A percentile compares a stretch with the other conserved stretches of the same genome.
Evolutionary conservation across 2,113 vertebrate species (phyloP).

Genomic region (Hystrix brachyura): DNA sequence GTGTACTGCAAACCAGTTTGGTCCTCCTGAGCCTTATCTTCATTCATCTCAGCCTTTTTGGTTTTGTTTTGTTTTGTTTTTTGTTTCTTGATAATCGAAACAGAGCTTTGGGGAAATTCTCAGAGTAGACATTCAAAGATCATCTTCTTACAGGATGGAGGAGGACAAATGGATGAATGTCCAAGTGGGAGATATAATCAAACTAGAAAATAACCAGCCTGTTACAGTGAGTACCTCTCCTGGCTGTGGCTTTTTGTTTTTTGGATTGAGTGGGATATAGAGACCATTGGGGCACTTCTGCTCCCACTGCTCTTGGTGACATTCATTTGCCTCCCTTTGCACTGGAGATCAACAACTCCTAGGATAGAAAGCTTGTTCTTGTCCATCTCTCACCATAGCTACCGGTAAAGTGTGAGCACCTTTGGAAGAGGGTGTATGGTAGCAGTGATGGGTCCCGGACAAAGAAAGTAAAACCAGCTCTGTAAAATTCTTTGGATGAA

Average conservation of each 20-base stretch:
- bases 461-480: conserved; percentile 39
- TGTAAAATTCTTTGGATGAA: not conserved
- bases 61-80: not conserved
- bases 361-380: conserved; percentile 15
- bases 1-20: not conserved
- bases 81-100: conserved; percentile 31
- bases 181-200: conserved; percentile 96
- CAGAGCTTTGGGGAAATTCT: conserved; percentile 15
- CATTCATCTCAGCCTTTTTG: not conserved
- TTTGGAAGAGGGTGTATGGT: not conserved
- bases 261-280: not conserved
- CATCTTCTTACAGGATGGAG: conserved; percentile 89
- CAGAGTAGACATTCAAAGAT: conserved; percentile 47
- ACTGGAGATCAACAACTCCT: not conserved
- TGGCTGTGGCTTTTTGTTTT: not conserved
- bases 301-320: not conserved
- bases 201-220: conserved; percentile 94
- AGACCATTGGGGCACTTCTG: not conserved
- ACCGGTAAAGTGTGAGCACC: not conserved
- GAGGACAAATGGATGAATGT: conserved; percentile 97
- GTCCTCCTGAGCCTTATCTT: conserved; percentile 11
- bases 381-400: not conserved
- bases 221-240: conserved; percentile 92
- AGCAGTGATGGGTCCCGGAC: not conserved
- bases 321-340: not conserved